Percentiles rank a stretch among this genome's conserved stretches.
phyloP scores from a whole-genome alignment of 2,888 invertebrate species.

The Cancer borealis region DNA sequence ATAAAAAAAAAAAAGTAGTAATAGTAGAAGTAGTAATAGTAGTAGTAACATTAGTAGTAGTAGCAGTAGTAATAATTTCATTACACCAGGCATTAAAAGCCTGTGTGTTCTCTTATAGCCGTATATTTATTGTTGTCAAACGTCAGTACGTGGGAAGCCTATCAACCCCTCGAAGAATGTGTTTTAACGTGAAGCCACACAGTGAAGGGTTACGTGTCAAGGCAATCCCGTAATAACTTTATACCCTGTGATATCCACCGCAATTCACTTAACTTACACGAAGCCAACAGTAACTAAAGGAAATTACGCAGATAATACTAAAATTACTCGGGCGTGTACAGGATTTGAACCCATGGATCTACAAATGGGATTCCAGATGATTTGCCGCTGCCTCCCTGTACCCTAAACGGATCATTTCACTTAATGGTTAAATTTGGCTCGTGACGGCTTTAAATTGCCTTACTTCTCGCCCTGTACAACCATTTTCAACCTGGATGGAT shows the following conservation, averaged over 20 bases:
- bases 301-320: not conserved
- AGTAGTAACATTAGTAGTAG: slow-evolving; percentile 8
- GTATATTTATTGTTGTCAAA: no score
- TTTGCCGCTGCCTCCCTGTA: not conserved
- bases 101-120: no score
- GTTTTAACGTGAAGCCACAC: not conserved
- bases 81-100: no score
- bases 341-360: not conserved
- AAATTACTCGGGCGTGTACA: not conserved
- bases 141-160: no score
- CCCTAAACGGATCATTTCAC: slow-evolving; percentile 12
- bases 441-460: not conserved
- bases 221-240: not conserved
- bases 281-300: not conserved
- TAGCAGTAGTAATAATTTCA: slow-evolving; percentile 4
- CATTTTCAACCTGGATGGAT: not conserved
- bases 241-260: not conserved
- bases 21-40: not conserved
- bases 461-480: not conserved
- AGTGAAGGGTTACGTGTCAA: not conserved
- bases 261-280: not conserved
- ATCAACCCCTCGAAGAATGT: not conserved
- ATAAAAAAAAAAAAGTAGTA: not conserved
- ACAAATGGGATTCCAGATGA: not conserved
- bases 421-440: slow-evolving; percentile 5